phyloP scores from a whole-genome alignment of 2,113 vertebrate species.

The Ciconia boyciana region DNA sequence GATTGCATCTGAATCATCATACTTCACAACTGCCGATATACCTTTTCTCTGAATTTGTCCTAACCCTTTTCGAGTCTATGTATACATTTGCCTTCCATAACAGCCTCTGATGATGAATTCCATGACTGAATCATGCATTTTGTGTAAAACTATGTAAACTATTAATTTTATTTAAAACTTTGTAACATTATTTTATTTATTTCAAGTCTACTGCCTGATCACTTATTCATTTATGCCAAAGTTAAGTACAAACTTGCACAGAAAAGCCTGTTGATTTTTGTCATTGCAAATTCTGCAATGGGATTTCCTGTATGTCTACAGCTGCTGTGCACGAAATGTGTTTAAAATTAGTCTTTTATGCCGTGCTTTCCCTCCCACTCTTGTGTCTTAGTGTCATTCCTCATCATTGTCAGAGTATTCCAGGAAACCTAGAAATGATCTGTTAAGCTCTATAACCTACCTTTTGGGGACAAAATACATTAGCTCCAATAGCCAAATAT shows the following conservation, averaged over 20 bases:
- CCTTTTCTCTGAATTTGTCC: not conserved
- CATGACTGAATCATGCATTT: not conserved
- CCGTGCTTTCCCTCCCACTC: not conserved
- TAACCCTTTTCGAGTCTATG: not conserved
- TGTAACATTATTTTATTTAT: not conserved
- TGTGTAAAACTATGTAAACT: not conserved
- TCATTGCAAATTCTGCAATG: not conserved
- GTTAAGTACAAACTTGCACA: not conserved
- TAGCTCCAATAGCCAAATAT: not conserved
- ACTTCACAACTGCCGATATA: not conserved
- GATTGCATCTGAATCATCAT: not conserved
- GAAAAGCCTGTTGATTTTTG: not conserved
- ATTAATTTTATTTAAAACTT: not conserved
- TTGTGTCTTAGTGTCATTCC: not conserved
- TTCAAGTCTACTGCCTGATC: not conserved
- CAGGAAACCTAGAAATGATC: not conserved
- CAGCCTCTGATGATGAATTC: not conserved
- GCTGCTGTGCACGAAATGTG: accelerated
- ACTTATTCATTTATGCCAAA: not conserved
- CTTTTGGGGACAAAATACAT: not conserved
- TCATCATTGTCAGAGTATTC: not conserved
- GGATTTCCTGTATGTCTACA: not conserved
- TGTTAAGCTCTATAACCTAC: not conserved
- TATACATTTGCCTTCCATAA: not conserved
- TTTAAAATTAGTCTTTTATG: not conserved